These are phyloP conservation scores for Steatocranus sp. DNA, from an alignment of 2,797 vertebrate species.

Conservation along the genomic window DNA sequence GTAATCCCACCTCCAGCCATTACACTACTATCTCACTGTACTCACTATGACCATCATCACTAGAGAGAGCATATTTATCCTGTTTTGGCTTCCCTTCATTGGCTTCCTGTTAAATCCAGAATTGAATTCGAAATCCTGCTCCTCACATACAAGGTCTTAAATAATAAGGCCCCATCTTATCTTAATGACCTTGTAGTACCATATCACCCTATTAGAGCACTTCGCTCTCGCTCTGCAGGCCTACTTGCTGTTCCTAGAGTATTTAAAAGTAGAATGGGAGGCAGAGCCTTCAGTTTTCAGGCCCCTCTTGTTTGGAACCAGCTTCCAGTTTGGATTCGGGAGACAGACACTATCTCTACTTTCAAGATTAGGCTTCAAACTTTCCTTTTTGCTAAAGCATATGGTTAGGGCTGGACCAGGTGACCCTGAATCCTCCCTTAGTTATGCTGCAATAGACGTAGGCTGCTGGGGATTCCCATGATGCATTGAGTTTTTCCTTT, in stretches of 20 bases:
- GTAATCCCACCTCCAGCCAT: background rate
- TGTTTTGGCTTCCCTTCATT: no score
- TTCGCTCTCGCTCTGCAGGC: no score
- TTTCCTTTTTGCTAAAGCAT: background rate
- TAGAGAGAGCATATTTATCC: no score
- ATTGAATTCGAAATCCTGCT: no score
- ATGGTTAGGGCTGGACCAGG: rapidly evolving
- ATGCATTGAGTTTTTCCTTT: background rate
- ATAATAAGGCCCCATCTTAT: no score
- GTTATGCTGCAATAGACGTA: background rate
- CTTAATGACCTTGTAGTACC: no score
- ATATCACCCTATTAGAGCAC: no score
- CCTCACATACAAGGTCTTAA: no score
- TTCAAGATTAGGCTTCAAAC: background rate
- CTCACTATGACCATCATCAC: background rate
- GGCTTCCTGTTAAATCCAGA: no score
- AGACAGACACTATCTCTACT: rapidly evolving
- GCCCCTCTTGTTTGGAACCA: background rate
- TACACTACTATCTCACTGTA: background rate
- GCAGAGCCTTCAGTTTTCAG: background rate
- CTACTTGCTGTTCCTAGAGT: background rate
- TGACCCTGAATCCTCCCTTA: background rate
- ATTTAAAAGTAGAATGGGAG: background rate
- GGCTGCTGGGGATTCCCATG: background rate
- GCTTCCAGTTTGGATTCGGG: rapidly evolving